These are phyloP conservation scores for Bombus fervidus DNA, from an alignment of 1,140 invertebrate genomes.

Conservation along the genomic window DNA sequence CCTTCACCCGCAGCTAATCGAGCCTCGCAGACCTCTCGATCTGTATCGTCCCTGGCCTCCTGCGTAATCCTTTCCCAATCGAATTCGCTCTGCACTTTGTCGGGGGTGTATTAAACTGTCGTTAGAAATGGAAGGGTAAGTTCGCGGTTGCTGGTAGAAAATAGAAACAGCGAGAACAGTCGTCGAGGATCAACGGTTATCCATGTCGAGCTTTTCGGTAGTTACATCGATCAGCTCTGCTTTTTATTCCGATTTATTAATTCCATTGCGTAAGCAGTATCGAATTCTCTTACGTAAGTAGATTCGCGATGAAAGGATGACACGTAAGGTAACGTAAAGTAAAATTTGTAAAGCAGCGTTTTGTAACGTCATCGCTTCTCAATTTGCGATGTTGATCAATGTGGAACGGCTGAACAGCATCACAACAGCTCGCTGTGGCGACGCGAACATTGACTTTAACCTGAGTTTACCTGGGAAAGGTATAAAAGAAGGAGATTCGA, in stretches of 20 bases:
- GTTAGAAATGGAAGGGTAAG: slow-evolving; percentile 36
- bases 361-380: too few relatives aligned
- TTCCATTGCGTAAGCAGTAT: too few relatives aligned
- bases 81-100: slow-evolving; percentile 66
- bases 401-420: too few relatives aligned
- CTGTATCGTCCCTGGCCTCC: slow-evolving; percentile 52
- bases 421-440: too few relatives aligned
- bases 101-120: slow-evolving; percentile 73
- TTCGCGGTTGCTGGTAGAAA: neutral
- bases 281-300: too few relatives aligned
- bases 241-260: too few relatives aligned
- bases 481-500: neutral
- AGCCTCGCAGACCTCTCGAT: slow-evolving; percentile 49
- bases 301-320: too few relatives aligned
- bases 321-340: too few relatives aligned
- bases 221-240: too few relatives aligned
- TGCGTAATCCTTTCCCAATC: slow-evolving; percentile 78
- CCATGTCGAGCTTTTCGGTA: too few relatives aligned
- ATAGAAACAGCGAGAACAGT: neutral
- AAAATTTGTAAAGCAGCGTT: too few relatives aligned
- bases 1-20: slow-evolving; percentile 62
- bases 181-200: neutral
- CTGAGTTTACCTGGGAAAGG: neutral
- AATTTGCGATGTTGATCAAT: too few relatives aligned
- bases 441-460: neutral